These are phyloP conservation scores for Aphelenchoides avenae DNA, from an alignment of 1,140 invertebrate genomes.

Conservation along the genomic window DNA sequence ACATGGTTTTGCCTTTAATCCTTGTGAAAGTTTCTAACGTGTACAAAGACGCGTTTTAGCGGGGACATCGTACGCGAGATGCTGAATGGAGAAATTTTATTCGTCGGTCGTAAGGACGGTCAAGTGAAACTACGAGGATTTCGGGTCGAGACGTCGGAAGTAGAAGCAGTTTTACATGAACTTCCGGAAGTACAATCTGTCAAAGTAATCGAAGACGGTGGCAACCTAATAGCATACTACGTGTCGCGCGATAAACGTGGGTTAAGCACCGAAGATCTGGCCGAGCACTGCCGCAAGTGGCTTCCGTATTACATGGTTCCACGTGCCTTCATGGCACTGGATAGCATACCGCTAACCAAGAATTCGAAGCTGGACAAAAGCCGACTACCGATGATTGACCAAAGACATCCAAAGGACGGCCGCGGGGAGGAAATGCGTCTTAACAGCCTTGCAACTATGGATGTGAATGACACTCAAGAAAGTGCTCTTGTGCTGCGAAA, in stretches of 20 bases:
- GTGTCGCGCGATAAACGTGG: not conserved
- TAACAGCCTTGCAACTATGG: not conserved
- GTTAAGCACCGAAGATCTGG: not conserved
- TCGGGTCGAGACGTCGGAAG: slow-evolving; percentile 27
- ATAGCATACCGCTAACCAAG: slow-evolving; percentile 17
- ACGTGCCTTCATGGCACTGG: slow-evolving; percentile 7
- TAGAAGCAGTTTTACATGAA: slow-evolving; percentile 7
- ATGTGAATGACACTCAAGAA: not conserved
- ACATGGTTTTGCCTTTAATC: slow-evolving; percentile 11
- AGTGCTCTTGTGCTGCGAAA: not conserved
- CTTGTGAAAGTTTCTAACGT: slow-evolving; percentile 26
- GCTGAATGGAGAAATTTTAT: slow-evolving; percentile 20
- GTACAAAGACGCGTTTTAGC: too few species aligned
- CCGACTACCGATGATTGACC: too few species aligned
- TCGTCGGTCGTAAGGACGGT: slow-evolving; percentile 21
- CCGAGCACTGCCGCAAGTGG: slow-evolving; percentile 7
- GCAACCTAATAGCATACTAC: slow-evolving; percentile 13
- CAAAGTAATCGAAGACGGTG: not conserved
- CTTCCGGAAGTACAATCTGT: not conserved
- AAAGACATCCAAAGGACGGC: slow-evolving; percentile 1
- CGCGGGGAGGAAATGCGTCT: not conserved
- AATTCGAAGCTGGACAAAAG: slow-evolving; percentile 32
- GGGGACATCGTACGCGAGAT: slow-evolving; percentile 16
- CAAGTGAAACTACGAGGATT: slow-evolving; percentile 33
- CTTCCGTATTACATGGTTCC: slow-evolving; percentile 21